phyloP scores from a whole-genome alignment of 2,888 invertebrate species.

The Metalampra italica region DNA sequence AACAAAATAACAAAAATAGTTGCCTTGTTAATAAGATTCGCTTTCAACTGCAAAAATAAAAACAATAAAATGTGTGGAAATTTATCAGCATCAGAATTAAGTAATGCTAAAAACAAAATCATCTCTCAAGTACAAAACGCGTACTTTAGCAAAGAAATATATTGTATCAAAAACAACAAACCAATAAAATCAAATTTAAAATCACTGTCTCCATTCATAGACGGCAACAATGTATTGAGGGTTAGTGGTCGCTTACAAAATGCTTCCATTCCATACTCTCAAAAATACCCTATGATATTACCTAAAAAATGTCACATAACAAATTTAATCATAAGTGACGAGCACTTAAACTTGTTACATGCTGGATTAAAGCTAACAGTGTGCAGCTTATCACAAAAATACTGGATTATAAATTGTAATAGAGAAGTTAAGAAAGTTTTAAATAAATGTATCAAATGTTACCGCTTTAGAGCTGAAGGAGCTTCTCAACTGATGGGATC shows the following conservation, averaged over 20 bases:
- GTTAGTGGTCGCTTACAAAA: not conserved
- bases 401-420: conserved; percentile 6
- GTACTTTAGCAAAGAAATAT: too few species aligned
- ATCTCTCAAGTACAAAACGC: too few species aligned
- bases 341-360: conserved; percentile 10
- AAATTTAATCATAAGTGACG: conserved; percentile 5
- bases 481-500: conserved; percentile 1
- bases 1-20: too few species aligned
- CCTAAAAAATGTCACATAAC: conserved; percentile 9
- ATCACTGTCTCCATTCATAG: not conserved
- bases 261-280: not conserved
- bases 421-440: conserved; percentile 9
- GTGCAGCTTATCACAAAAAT: conserved; percentile 5
- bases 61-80: too few species aligned
- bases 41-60: too few species aligned
- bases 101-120: too few species aligned
- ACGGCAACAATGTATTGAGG: not conserved
- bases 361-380: conserved; percentile 5
- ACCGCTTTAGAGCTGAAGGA: not conserved
- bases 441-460: conserved; percentile 1
- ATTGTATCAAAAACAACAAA: not conserved
- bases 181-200: not conserved
- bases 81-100: too few species aligned
- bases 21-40: too few species aligned
- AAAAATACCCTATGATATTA: conserved; percentile 7